Conservation (phyloP, 2,113 vertebrate genomes). For the Thomomys bottae region DNA sequence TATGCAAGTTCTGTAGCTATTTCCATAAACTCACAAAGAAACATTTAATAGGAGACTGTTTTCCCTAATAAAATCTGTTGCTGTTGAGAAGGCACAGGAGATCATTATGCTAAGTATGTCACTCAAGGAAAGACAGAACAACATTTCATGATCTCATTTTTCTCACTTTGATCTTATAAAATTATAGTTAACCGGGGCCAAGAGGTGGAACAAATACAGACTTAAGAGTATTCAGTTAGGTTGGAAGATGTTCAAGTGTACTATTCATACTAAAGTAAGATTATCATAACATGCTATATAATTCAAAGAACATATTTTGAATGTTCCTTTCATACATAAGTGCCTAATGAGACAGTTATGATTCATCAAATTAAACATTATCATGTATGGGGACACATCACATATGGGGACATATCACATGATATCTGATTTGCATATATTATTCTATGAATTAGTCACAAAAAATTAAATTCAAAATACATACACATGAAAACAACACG, state of each 20-base stretch:
- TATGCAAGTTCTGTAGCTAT: neutral
- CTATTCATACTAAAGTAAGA: neutral
- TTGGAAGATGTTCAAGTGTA: neutral
- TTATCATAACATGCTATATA: neutral
- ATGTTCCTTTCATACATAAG: neutral
- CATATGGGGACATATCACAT: too few relatives aligned
- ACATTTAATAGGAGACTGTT: neutral
- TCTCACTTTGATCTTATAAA: neutral
- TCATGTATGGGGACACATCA: too few relatives aligned
- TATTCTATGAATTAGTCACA: neutral
- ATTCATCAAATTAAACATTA: too few relatives aligned
- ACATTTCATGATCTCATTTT: neutral
- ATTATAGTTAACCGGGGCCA: neutral
- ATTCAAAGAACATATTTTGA: neutral
- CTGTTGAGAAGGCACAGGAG: neutral
- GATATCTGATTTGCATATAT: too few relatives aligned
- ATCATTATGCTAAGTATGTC: neutral
- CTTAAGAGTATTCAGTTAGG: neutral
- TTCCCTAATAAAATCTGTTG: neutral
- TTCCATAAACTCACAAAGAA: neutral
- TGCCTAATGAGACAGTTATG: too few relatives aligned
- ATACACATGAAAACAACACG: too few relatives aligned
- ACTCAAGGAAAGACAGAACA: neutral
- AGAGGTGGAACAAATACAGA: accelerated
- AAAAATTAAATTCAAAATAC: neutral